phyloP scores from a whole-genome alignment of 2,113 vertebrate genomes.

The Reinhardtius hippoglossoides region DNA sequence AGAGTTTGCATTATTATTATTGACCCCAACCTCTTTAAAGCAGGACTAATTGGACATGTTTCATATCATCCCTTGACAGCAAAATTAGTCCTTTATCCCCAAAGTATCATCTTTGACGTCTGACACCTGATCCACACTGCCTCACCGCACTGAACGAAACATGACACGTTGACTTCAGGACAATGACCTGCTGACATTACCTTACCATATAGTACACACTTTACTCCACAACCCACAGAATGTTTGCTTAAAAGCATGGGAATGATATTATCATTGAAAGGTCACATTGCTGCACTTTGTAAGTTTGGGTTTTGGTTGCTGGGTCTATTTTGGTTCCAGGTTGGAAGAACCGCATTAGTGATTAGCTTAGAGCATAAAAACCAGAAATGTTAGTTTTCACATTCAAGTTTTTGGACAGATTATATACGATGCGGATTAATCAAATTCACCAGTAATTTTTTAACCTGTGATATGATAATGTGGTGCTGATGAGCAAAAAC shows the following conservation, averaged over 20 bases:
- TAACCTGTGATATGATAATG: too few relatives aligned
- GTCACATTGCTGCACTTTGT: too few relatives aligned
- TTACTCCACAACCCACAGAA: neutral
- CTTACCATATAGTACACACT: neutral
- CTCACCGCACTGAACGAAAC: conserved; percentile 1
- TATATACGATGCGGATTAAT: too few relatives aligned
- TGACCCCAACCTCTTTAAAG: neutral
- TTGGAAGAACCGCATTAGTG: too few relatives aligned
- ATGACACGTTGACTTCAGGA: conserved; percentile 32
- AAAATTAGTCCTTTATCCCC: conserved; percentile 2
- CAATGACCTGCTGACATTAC: conserved; percentile 12
- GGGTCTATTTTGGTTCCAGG: neutral
- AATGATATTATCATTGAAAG: neutral
- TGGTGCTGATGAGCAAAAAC: too few relatives aligned
- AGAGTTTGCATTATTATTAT: conserved; percentile 49
- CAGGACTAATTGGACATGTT: conserved; percentile 8
- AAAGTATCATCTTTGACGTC: conserved; percentile 33
- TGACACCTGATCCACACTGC: conserved; percentile 23
- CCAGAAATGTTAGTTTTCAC: too few relatives aligned
- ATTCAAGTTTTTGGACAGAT: too few relatives aligned
- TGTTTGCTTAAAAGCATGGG: neutral
- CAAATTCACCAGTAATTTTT: too few relatives aligned
- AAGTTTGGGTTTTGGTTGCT: neutral
- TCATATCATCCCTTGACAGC: conserved; percentile 3
- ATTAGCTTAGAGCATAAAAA: too few relatives aligned